These are phyloP conservation scores for Antedon mediterranea DNA, from an alignment of 53 echinoderm and acorn worm species.

Conservation along the genomic window DNA sequence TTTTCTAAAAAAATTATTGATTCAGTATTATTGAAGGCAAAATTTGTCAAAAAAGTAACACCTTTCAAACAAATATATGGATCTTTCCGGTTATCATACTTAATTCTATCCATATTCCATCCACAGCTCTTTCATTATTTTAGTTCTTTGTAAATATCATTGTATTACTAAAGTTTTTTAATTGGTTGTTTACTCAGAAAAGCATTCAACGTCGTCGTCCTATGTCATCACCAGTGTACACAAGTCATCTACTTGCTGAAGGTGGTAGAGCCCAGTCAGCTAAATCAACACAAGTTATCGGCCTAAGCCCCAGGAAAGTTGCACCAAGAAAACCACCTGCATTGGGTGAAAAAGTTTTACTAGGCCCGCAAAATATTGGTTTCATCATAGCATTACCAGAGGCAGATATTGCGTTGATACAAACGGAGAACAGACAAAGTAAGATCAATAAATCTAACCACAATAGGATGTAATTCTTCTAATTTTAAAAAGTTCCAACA, in stretches of 20 bases:
- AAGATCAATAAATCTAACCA: not conserved
- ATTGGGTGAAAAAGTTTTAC: slow-evolving; percentile 76
- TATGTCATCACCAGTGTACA: slow-evolving; percentile 69
- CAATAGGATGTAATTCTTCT: not conserved
- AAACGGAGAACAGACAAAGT: slow-evolving; percentile 90
- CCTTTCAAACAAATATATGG: too few species aligned
- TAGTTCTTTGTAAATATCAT: too few species aligned
- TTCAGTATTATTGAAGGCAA: too few species aligned
- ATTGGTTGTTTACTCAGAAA: too few species aligned
- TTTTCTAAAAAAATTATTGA: too few species aligned
- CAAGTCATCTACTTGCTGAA: slow-evolving; percentile 52
- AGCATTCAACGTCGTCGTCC: slow-evolving; percentile 71
- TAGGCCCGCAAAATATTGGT: slow-evolving; percentile 73
- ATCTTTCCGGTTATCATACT: too few species aligned
- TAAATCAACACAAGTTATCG: not conserved
- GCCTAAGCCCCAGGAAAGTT: not conserved
- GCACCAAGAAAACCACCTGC: slow-evolving; percentile 11
- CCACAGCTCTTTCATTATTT: too few species aligned
- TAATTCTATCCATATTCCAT: too few species aligned
- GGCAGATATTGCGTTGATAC: slow-evolving; percentile 67
- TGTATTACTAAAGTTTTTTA: too few species aligned
- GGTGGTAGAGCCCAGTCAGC: slow-evolving; percentile 18
- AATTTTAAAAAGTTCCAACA: not conserved
- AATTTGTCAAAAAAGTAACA: too few species aligned
- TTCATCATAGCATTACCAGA: slow-evolving; percentile 91